Conservation (phyloP, 2,113 vertebrate species). For the Neogobius melanostomus region DNA sequence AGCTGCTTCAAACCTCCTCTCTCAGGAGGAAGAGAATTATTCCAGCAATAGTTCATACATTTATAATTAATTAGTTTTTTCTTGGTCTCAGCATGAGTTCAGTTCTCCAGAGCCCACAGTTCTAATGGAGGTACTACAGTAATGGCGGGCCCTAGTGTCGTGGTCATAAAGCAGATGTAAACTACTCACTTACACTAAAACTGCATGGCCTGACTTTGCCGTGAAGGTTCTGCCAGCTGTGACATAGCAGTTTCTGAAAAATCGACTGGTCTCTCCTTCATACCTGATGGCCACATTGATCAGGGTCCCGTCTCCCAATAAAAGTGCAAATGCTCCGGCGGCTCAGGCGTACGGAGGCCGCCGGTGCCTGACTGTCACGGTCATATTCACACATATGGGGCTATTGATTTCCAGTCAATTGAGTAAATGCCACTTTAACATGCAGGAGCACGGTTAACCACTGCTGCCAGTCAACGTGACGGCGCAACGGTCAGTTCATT, state of each 20-base stretch:
- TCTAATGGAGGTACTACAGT: too few species aligned
- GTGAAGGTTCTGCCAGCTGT: neutral
- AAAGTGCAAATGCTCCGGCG: conserved; percentile 17
- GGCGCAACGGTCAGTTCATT: conserved; percentile 1
- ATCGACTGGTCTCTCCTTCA: neutral
- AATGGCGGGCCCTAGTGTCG: too few species aligned
- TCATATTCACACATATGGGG: conserved; percentile 39
- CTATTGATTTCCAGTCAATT: conserved; percentile 68
- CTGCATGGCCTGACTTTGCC: neutral
- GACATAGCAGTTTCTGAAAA: neutral
- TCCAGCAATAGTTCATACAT: too few species aligned
- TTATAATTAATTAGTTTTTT: too few species aligned
- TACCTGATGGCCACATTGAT: neutral
- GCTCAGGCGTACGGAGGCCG: neutral
- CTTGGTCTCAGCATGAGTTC: too few species aligned
- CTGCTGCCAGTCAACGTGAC: conserved; percentile 31
- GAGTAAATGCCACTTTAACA: conserved; percentile 58
- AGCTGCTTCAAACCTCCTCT: too few species aligned
- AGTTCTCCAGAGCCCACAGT: too few species aligned
- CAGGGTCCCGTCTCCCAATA: neutral
- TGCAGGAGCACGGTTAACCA: conserved; percentile 34
- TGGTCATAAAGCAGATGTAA: neutral
- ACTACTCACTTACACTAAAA: neutral
- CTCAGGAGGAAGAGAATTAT: too few species aligned
- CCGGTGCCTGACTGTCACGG: conserved; percentile 45